phyloP scores from a whole-genome alignment of 2,888 invertebrate genomes.

The Acleris laterana region DNA sequence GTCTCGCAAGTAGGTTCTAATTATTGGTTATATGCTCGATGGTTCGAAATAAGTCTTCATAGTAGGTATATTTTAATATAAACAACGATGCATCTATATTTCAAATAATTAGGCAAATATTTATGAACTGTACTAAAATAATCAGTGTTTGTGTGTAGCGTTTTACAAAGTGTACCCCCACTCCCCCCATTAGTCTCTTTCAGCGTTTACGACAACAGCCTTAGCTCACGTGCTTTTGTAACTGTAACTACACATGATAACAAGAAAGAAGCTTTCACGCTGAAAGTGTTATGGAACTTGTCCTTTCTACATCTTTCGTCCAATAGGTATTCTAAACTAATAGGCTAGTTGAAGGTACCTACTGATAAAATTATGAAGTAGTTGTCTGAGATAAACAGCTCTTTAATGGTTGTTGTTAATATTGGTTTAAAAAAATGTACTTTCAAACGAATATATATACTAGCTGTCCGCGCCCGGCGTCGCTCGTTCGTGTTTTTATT shows the following conservation, averaged over 20 bases:
- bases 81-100: neutral
- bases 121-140: neutral
- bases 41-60: too few relatives aligned
- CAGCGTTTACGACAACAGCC: too few relatives aligned
- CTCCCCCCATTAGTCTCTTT: too few relatives aligned
- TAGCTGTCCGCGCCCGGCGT: too few relatives aligned
- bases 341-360: constrained; percentile 16
- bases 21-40: too few relatives aligned
- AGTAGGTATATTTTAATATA: neutral
- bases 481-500: too few relatives aligned
- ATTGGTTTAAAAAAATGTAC: too few relatives aligned
- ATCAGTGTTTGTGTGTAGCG: neutral
- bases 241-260: neutral
- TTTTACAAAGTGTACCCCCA: too few relatives aligned
- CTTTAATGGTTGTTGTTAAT: too few relatives aligned
- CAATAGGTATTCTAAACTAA: constrained; percentile 25
- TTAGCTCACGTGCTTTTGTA: too few relatives aligned
- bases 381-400: neutral
- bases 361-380: constrained; percentile 18
- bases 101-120: neutral
- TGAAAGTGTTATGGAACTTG: neutral
- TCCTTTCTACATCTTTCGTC: constrained; percentile 31
- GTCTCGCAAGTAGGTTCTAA: too few relatives aligned
- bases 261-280: neutral
- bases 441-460: too few relatives aligned